Percentiles rank a stretch among this genome's conserved stretches.
These are phyloP conservation scores for Ibidorhyncha struthersii DNA, from an alignment of 2,113 vertebrate species.

Conservation along the genomic window DNA sequence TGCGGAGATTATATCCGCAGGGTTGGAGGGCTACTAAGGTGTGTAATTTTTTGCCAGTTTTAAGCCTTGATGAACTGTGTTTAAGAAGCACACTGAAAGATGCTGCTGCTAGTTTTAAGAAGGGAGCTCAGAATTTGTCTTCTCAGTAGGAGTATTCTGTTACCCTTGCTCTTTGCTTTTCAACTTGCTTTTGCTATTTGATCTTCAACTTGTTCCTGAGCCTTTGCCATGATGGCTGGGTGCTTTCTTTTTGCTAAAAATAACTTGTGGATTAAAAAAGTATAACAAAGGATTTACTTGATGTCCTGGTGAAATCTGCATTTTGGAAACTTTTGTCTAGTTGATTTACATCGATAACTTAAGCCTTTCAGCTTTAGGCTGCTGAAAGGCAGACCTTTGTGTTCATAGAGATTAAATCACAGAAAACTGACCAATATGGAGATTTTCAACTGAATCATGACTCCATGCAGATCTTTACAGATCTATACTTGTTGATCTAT, in stretches of 20 bases:
- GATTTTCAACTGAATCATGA: neutral
- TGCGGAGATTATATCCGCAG: neutral
- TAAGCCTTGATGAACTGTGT: neutral
- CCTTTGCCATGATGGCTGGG: neutral
- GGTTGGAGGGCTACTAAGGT: neutral
- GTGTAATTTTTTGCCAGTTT: neutral
- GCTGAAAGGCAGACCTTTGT: neutral
- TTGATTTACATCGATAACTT: neutral
- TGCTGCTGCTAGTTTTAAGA: neutral
- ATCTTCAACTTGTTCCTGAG: neutral
- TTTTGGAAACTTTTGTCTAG: neutral
- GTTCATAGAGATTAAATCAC: neutral
- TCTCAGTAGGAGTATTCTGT: neutral
- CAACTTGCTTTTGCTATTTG: neutral
- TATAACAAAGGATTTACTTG: neutral
- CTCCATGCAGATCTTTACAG: neutral
- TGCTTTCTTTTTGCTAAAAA: neutral
- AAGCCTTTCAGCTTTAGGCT: neutral
- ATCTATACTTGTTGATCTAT: neutral
- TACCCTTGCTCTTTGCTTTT: neutral
- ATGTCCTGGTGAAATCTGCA: neutral
- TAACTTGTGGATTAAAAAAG: neutral
- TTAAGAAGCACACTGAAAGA: neutral
- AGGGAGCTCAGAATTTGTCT: neutral
- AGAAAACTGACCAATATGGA: neutral